Evolutionary conservation across 2,888 invertebrate genomes (phyloP), one percentile per base, ranked within the genome.

Genomic region (Scelioninae gen. 2): DNA sequence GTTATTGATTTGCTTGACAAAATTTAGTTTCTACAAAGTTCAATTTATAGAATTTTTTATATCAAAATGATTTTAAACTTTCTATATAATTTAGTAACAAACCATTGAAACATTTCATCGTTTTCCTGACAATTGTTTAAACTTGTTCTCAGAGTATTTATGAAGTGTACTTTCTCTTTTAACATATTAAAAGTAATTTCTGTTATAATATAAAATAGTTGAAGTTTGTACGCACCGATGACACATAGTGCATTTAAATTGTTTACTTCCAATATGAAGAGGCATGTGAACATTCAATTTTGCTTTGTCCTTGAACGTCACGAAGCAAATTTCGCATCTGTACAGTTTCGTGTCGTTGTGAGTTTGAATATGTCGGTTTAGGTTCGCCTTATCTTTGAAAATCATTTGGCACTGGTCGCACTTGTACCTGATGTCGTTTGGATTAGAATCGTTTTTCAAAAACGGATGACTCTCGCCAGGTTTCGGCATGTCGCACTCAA

Each of bases 211-310:
- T n/a, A n/a, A n/a, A n/a, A n/a, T n/a, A n/a, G n/a, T n/a, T n/a
- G n/a, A n/a, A 37, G 13, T 37, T 15, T 55, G 9, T 58, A 71
- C 64, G 39, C 28, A 70, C 70, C 64, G 57, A 7, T 83, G 80
- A 74, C 85, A 85, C 63, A 84, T 78, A 0, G 81, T 80, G 65
- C 85, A 85, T 41, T 84, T 81, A 52, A 82, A 84, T 41, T 84
- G 81, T 67, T 84, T 85, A 7, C 63, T 77, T 7, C 78, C 81
- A 1, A 76, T 77, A 10, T 83, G 83, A 16, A 78, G 48, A 16
- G 78, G 74, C 76, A 80, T 77, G n/a, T 83, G 82, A 57, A 77
- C 60, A 25, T 80, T 81, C 4, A 80, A 61, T 22, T 84, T 82
- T 1, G 78, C 73, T 63, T 82, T 83, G 31, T 83, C 83, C 15